Base-by-base conservation (phyloP, 2,113 vertebrate species). In the Platichthys stellatus region DNA sequence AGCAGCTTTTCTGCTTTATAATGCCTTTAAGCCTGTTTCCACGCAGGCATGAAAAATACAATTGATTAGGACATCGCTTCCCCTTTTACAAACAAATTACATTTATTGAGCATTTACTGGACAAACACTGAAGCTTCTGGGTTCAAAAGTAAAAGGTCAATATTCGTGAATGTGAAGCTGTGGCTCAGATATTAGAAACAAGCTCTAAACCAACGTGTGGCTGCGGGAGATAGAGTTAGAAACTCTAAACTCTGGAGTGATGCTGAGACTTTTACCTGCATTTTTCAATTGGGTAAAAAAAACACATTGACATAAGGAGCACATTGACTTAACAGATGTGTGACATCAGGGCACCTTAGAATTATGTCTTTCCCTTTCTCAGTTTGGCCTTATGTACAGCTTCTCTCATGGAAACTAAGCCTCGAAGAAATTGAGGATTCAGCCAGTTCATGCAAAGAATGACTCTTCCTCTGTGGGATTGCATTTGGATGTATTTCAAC, bases 1-100 rank as follows among this genome's bases (percentile, higher is more conserved):
- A 28, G 66, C 81, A 71, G 53, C 35, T n/a, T 40, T 53, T 38
- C 60, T 64, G 63, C 13, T 80, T 81, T 10, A 74, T 60, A 31
- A 83, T 3, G 43, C 61, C 54, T 26, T 83, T 72, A 56, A 45
- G 63, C 28, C 49, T 0, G 7, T 69, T 65, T 62, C 15, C 23
- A 6, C 31, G 69, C 67, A 77, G 77, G 63, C 71, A 87, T 84
- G 85, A 0, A 57, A 49, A 14, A 23, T 53, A 38, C 53, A 15
- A 23, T 59, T 64, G 40, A 43, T 43, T 12, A 11, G 40, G 11
- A 43, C 40, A 10, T 43, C 40, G 2, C 40, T 10, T 71, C 68
- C 79, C 54, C 78, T 82, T 79, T 13, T 72, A 77, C 69, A 40
- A 82, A 75, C 78, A 83, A 76, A 82, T 67, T 13, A 21, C 59